Evolutionary conservation across 1,140 invertebrate species (phyloP).

Genomic region (Drosophila serrata): DNA sequence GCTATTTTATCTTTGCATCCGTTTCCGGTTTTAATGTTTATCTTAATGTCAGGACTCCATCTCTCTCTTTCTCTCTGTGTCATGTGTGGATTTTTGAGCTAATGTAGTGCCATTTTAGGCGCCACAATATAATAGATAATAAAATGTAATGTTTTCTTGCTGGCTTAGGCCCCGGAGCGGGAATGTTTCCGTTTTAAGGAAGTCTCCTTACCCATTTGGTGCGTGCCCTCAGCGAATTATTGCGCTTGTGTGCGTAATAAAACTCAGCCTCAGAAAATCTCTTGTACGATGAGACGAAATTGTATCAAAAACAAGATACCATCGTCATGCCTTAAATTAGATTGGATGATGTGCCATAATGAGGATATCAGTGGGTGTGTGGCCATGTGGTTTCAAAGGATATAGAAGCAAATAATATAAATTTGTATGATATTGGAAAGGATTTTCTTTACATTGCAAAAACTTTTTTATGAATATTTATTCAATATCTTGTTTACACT

Average conservation of each 20-base stretch:
- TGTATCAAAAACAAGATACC: conserved; percentile 57
- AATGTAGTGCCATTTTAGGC: conserved; percentile 79
- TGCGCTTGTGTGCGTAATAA: conserved; percentile 72
- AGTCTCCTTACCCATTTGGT: conserved; percentile 32
- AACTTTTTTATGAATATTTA: not conserved
- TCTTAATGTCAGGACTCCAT: conserved; percentile 59
- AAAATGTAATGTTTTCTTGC: conserved; percentile 75
- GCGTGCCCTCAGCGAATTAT: conserved; percentile 70
- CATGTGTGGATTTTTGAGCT: conserved; percentile 70
- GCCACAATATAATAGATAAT: conserved; percentile 80
- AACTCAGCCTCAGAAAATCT: conserved; percentile 76
- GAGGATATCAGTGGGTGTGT: conserved; percentile 39
- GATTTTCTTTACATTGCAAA: not conserved
- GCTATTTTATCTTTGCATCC: conserved; percentile 61
- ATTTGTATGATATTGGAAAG: conserved; percentile 12
- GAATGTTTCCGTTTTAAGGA: conserved; percentile 45
- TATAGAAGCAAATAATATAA: conserved; percentile 15
- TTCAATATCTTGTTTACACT: too few relatives aligned
- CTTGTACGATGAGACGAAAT: conserved; percentile 48
- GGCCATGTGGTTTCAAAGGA: not conserved
- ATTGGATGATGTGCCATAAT: conserved; percentile 82
- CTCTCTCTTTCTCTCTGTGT: conserved; percentile 1
- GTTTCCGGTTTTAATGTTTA: conserved; percentile 83
- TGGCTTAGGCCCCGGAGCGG: conserved; percentile 53
- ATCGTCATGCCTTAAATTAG: conserved; percentile 65